Evolutionary conservation across 2,113 vertebrate species (phyloP), one percentile per base, ranked within the genome.

Genomic region (Ursus arctos): DNA sequence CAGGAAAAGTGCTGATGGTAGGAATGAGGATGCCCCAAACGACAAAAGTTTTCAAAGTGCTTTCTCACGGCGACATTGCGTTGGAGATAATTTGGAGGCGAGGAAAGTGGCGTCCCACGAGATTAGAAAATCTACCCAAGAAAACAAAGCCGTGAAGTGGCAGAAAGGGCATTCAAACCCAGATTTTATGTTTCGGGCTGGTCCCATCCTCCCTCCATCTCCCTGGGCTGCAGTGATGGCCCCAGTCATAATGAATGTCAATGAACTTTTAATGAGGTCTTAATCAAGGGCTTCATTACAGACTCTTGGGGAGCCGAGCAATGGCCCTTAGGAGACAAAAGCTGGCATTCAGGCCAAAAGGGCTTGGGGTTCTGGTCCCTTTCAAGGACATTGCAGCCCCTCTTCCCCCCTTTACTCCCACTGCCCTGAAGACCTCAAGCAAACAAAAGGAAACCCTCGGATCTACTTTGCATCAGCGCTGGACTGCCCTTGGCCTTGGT

Each of bases 211-310:
- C 65, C 19, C 74, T 82, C 89, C 67, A 18, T 51, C 72, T 83
- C 49, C 0, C 63, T 43, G 82, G 57, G 82, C 77, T 57, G 16
- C 10, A 12, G 51, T 0, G 59, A 36, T n/a, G 71, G 88, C 81
- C 71, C 47, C 15, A 59, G 92, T 85, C 49, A 28, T 6, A 49
- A 72, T 96, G 97, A 97, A 97, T 94, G 98, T 49, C 95, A 96
- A 96, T 95, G 92, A 95, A 98, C 95, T 96, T 98, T 96, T 98
- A 98, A 98, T 97, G 97, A 98, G 98, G 90, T 90, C 92, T 95
- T 98, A 97, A 98, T 97, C 97, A 91, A 96, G 65, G 59, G 82
- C 95, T 96, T 98, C 92, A 93, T 95, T 97, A 97, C 92, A 72
- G 86, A 51, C 89, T 96, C 95, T 97, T 36, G 0, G 91, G 92